Evolutionary conservation across 2,113 vertebrate species (phyloP), one percentile per base, ranked within the genome.

Genomic region (Pardalotus punctatus): DNA sequence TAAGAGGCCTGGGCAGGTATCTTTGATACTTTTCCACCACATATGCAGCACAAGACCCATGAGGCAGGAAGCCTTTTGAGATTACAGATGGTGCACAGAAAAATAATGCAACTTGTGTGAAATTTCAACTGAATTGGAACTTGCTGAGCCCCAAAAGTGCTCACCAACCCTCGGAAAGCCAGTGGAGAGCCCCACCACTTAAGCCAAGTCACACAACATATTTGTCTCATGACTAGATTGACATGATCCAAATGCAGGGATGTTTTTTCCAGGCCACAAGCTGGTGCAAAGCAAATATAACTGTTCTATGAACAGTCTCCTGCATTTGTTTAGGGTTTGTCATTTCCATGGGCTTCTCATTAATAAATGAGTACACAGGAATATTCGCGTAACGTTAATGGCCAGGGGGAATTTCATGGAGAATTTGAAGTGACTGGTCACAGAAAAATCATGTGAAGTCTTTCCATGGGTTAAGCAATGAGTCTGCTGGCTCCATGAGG

Each of bases 131-230:
- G 79, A 80, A 77, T 7, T 61, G 86, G 83, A 90, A 78, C 64
- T 73, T 66, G 43, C 58, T 51, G 70, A 80, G 79, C 79, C 81
- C 67, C 5, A 25, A 50, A 93, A 93, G 60, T 0, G 1, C n/a
- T 82, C 50, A 69, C 19, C 56, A 83, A 9, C 6, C 3, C 51
- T 47, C 0, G 0, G 70, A 83, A 88, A 88, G 56, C 27, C 69
- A 84, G 56, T 0, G 6, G 81, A 92, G 80, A 95, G 91, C 56
- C 47, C 57, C 2, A 9, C 45, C 76, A 27, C 54, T 58, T 50
- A 38, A 91, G 86, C 92, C 88, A 94, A 97, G 77, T 86, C 95
- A 94, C 88, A 95, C 72, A 92, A 35, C 64, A 84, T 92, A 56
- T 81, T 95, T 93, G 60, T 73, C 80, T 92, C 82, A 96, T 95